Evolutionary conservation across 2,888 invertebrate species (phyloP).

Genomic region (Empis stercorea): DNA sequence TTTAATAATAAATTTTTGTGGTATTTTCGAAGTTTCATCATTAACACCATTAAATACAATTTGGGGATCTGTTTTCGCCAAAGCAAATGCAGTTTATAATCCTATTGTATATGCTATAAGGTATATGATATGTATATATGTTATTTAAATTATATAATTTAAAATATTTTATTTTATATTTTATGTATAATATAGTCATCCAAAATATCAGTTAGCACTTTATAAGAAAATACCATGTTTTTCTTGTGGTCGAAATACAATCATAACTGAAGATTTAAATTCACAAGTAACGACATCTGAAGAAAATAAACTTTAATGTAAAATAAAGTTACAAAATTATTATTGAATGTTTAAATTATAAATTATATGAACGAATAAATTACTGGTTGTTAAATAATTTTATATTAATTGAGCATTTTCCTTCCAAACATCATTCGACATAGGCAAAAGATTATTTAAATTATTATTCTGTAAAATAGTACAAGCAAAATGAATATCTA

Average conservation of each 20-base stretch:
- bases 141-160: background rate
- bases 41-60: slow-evolving; percentile 42
- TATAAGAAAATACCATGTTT: slow-evolving; percentile 46
- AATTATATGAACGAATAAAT: too few relatives aligned
- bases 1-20: slow-evolving; percentile 41
- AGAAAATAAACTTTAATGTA: background rate
- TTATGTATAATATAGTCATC: slow-evolving; percentile 38
- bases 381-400: too few relatives aligned
- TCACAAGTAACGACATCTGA: background rate
- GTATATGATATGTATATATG: slow-evolving; percentile 23
- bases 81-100: slow-evolving; percentile 45
- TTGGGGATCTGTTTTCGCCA: slow-evolving; percentile 47
- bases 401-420: too few relatives aligned
- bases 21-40: slow-evolving; percentile 38
- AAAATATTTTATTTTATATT: background rate
- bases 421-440: too few relatives aligned
- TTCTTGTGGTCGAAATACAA: background rate
- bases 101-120: slow-evolving; percentile 50
- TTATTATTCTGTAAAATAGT: too few relatives aligned
- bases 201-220: slow-evolving; percentile 48
- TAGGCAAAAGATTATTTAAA: too few relatives aligned
- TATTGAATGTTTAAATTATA: too few relatives aligned
- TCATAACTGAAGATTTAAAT: background rate
- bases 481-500: too few relatives aligned
- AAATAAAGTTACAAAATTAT: too few relatives aligned